Conservation (phyloP, 2,888 invertebrate genomes). For the Chloroclysta siterata region DNA sequence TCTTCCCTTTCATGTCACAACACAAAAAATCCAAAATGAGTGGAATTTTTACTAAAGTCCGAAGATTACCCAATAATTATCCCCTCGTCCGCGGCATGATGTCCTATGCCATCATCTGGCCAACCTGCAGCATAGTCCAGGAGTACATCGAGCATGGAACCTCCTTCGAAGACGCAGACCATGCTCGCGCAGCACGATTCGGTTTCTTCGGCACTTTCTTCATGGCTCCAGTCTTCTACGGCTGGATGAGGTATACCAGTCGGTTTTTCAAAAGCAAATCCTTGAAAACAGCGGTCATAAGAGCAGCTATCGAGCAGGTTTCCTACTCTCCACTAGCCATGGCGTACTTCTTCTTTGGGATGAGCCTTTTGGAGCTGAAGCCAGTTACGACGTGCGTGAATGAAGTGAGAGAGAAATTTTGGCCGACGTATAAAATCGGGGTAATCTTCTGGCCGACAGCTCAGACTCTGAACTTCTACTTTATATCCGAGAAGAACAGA, state of each 20-base stretch:
- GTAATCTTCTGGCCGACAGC: constrained; percentile 89
- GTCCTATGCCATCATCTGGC: constrained; percentile 89
- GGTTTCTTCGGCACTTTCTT: constrained; percentile 89
- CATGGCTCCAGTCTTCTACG: constrained; percentile 91
- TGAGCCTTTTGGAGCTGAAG: constrained; percentile 89
- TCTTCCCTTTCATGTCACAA: neutral
- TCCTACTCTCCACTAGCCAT: constrained; percentile 90
- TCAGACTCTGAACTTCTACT: constrained; percentile 89
- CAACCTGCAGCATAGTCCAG: constrained; percentile 88
- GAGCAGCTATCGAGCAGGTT: constrained; percentile 87
- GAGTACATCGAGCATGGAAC: constrained; percentile 77
- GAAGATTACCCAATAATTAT: constrained; percentile 70
- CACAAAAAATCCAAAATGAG: constrained; percentile 49
- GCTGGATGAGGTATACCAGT: constrained; percentile 87
- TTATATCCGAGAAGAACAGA: constrained; percentile 89
- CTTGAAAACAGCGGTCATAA: constrained; percentile 62
- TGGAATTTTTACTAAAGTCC: constrained; percentile 74
- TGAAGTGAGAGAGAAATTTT: constrained; percentile 89
- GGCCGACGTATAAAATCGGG: constrained; percentile 89
- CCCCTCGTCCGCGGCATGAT: constrained; percentile 87
- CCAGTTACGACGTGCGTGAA: constrained; percentile 84
- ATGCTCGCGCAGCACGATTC: constrained; percentile 87
- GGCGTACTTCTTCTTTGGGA: constrained; percentile 90
- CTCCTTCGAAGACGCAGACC: constrained; percentile 67
- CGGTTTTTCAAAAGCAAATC: constrained; percentile 61